Percentiles rank a stretch among this genome's conserved stretches.
Evolutionary conservation across 2,888 invertebrate species (phyloP).

Genomic region (Tipula helvola): DNA sequence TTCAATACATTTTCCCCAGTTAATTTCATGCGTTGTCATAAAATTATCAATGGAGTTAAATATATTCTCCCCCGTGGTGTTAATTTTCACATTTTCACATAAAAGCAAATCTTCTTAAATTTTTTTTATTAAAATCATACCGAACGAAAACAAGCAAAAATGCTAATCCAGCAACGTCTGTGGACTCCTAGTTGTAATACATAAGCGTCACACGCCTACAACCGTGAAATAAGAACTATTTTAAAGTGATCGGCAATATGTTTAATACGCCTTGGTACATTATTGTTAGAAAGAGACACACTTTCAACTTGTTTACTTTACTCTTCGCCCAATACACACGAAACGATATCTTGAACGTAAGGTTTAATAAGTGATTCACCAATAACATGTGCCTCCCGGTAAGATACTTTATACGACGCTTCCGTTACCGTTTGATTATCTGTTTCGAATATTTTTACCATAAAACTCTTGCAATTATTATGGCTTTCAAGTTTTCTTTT

Average conservation of each 20-base stretch:
- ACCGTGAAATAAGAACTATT: constrained; percentile 12
- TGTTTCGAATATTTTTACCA: constrained; percentile 13
- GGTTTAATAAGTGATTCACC: too few species aligned
- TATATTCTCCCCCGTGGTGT: too few species aligned
- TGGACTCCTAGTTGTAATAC: constrained; percentile 11
- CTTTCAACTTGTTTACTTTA: too few species aligned
- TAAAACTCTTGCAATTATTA: neutral
- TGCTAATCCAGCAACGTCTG: constrained; percentile 14
- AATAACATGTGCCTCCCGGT: constrained; percentile 14
- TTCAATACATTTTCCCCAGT: too few species aligned
- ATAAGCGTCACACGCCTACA: constrained; percentile 11
- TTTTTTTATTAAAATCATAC: neutral
- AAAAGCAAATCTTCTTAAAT: constrained; percentile 15
- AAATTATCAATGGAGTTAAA: too few species aligned
- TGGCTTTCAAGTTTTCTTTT: neutral
- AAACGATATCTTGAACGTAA: neutral
- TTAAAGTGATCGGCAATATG: constrained; percentile 12
- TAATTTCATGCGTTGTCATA: too few species aligned
- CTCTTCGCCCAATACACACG: neutral
- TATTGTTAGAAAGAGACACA: too few species aligned
- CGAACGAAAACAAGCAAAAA: neutral
- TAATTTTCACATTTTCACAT: constrained; percentile 16
- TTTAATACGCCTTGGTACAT: neutral
- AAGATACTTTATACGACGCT: constrained; percentile 14
- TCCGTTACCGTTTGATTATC: constrained; percentile 14